These are phyloP conservation scores for Nothoprocta perdicaria DNA, from an alignment of 2,113 vertebrate genomes.

Conservation along the genomic window DNA sequence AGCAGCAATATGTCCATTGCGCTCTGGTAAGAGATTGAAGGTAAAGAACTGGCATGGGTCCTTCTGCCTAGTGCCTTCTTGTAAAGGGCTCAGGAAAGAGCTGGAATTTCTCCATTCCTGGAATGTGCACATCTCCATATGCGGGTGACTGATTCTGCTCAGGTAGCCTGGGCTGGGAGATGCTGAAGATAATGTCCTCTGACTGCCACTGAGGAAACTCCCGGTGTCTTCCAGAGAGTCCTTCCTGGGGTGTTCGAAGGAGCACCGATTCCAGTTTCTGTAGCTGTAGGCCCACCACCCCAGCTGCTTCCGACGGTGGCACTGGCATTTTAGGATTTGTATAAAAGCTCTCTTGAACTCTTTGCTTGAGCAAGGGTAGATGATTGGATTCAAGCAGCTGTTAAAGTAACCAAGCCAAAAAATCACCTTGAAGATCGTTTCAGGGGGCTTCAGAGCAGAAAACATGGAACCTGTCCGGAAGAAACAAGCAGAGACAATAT, in stretches of 20 bases:
- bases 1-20: slow-evolving; percentile 36
- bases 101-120: slow-evolving; percentile 80
- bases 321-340: slow-evolving; percentile 90
- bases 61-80: neutral
- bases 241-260: slow-evolving; percentile 83
- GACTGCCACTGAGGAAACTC: slow-evolving; percentile 88
- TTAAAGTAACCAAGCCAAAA: slow-evolving; percentile 99
- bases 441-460: slow-evolving; percentile 86
- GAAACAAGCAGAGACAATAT: slow-evolving; percentile 20
- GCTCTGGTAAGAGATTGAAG: slow-evolving; percentile 66
- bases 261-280: slow-evolving; percentile 86
- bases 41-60: slow-evolving; percentile 66
- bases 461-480: slow-evolving; percentile 88
- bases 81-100: slow-evolving; percentile 75
- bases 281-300: slow-evolving; percentile 88
- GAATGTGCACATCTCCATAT: slow-evolving; percentile 81
- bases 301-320: slow-evolving; percentile 84
- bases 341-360: slow-evolving; percentile 98
- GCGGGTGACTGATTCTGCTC: slow-evolving; percentile 76
- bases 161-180: slow-evolving; percentile 83
- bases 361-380: slow-evolving; percentile 97
- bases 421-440: slow-evolving; percentile 92
- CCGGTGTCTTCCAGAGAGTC: slow-evolving; percentile 86
- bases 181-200: slow-evolving; percentile 86
- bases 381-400: slow-evolving; percentile 97